Base-by-base conservation (phyloP, 1,140 invertebrate genomes). In the Monochamus saltuarius region DNA sequence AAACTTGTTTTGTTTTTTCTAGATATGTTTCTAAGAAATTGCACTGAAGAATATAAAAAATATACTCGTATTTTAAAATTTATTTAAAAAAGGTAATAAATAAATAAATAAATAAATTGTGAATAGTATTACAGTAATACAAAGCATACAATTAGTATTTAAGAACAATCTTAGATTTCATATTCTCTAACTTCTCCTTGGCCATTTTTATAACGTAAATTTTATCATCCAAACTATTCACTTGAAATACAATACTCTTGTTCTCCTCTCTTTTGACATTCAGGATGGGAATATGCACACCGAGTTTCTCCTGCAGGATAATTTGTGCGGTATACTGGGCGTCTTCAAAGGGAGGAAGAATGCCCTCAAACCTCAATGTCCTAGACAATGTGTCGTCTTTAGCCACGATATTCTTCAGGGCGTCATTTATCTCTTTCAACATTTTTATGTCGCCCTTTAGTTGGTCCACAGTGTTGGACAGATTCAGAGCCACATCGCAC, bases 161-260 rank as follows among this genome's bases (percentile, higher is more conserved):
- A 29, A 29, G 22, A 16, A 40, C 17, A 19, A 53, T n/a, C 39
- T 40, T 53, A 11, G 40, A 40, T 53, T 56, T 56, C n/a, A 64
- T 60, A 8, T 55, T 39, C 36, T 49, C 14, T 45, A 69, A 59
- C 42, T 50, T 47, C 34, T 53, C 39, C 19, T 65, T 65, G 7
- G 62, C 62, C 14, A 49, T 49, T 45, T 51, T 34, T 22, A 69
- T 64, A 17, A 69, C 35, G 3, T 38, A 17, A 13, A 69, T 22
- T 61, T 69, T 69, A 56, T 69, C 62, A 34, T 54, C 49, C 1
- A 69, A 35, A 19, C 34, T 69, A 13, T 40, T 14, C 19, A 66
- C 42, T 52, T 53, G 49, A 61, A 69, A 69, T 19, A 55, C 62
- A 42, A 69, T 59, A 19, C 58, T 61, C 9, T 50, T 39, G 43